Evolutionary conservation across 2,888 invertebrate species (phyloP).

Genomic region (Pseudanteris insignis): DNA sequence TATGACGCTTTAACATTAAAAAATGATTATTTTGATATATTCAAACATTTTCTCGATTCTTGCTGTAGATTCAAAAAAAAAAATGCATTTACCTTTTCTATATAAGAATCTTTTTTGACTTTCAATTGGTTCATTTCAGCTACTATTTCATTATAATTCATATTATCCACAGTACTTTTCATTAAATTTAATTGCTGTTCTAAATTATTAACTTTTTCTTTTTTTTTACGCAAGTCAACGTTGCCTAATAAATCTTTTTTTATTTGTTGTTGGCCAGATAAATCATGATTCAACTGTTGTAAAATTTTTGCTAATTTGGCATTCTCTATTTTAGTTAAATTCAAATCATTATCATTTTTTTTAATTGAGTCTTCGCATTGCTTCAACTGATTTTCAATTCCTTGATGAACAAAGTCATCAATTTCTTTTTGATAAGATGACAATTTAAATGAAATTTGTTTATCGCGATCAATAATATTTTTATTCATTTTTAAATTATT

Average conservation of each 20-base stretch:
- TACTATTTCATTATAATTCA: conserved; percentile 70
- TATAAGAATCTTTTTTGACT: conserved; percentile 69
- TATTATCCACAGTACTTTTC: conserved; percentile 68
- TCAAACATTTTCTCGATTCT: too few species aligned
- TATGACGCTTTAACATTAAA: too few species aligned
- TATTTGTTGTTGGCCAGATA: conserved; percentile 52
- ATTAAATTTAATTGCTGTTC: conserved; percentile 56
- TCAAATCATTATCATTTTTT: conserved; percentile 64
- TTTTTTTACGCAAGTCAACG: conserved; percentile 49
- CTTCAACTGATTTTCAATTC: conserved; percentile 67
- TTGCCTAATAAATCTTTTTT: conserved; percentile 59
- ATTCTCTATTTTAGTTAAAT: conserved; percentile 68
- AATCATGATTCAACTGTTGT: conserved; percentile 52
- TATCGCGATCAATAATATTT: conserved; percentile 65
- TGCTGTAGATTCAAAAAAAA: too few species aligned
- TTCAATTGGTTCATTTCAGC: conserved; percentile 71
- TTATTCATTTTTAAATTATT: conserved; percentile 65
- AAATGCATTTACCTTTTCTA: conserved; percentile 68
- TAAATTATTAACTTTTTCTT: conserved; percentile 56
- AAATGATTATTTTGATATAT: too few species aligned
- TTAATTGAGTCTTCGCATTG: conserved; percentile 62
- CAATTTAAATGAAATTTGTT: conserved; percentile 68
- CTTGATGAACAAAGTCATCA: conserved; percentile 69
- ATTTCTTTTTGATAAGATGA: conserved; percentile 70
- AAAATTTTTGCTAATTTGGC: conserved; percentile 67